Evolutionary conservation across 1,140 invertebrate genomes (phyloP), one percentile per base, ranked within the genome.

Genomic region (Brachionus calyciflorus): DNA sequence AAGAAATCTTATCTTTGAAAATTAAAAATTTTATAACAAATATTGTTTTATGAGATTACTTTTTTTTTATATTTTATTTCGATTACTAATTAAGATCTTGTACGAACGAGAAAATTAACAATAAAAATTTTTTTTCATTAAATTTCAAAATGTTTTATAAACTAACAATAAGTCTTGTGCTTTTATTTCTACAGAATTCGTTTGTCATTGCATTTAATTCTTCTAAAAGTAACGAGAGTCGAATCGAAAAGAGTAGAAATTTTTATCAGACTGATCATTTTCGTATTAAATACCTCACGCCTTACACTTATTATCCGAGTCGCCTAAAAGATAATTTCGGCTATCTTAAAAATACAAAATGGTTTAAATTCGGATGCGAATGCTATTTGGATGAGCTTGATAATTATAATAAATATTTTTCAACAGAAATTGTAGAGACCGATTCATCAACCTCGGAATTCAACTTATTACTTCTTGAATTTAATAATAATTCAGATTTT

Each of bases 311-410:
- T 12, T 65, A 26, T n/a, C 60, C 60, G 19, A 37, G 41, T 65
- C 6, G 60, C 7, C 26, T 65, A 26, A 65, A 28, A 65, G 60
- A 65, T 37, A 41, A 65, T 65, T 65, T 65, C 44, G 60, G 60
- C 1, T 24, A 41, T 28, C 19, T 44, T 12, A 28, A 26, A 65
- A 26, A 65, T 12, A 65, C 60, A 19, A 41, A 65, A 26, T 65
- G 60, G 60, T 65, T 44, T 17, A 65, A 65, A 44, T 65, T 44
- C 37, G 60, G 37, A 10, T 41, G n/a, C 0, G 24, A 65, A 26
- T 65, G 60, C n/a, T 24, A 24, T 41, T 19, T 65, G 0, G 60
- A 65, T 14, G 37, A 65, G 41, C 37, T 65, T 24, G 60, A 65
- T 19, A 44, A 65, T 65, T 65, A 21, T 21, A 26, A 44, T 12